These are phyloP conservation scores for Arctocebus calabarensis DNA, from an alignment of 2,797 vertebrate species.

Conservation along the genomic window DNA sequence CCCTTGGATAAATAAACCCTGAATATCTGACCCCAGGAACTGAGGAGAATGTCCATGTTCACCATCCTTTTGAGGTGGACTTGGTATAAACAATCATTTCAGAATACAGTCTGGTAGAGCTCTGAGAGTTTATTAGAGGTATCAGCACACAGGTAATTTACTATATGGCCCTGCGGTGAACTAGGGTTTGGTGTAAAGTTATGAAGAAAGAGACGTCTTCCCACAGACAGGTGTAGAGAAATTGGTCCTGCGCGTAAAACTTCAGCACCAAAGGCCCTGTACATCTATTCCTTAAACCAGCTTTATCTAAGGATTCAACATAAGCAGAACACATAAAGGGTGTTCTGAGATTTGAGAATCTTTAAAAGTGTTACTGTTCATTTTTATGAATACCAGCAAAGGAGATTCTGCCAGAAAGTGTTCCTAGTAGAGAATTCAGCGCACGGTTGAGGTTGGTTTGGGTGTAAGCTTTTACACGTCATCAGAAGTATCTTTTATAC, in stretches of 20 bases:
- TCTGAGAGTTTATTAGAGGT: too few species aligned
- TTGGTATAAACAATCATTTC: background rate
- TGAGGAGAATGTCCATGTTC: fast-evolving
- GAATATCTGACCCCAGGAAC: too few species aligned
- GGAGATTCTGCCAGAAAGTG: background rate
- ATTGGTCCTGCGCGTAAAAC: too few species aligned
- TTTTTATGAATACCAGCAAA: too few species aligned
- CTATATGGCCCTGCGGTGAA: fast-evolving
- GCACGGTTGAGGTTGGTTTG: background rate
- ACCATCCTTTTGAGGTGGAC: too few species aligned
- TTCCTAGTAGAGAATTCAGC: background rate
- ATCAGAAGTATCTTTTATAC: background rate
- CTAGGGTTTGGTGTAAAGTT: background rate
- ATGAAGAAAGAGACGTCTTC: background rate
- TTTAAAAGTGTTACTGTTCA: background rate
- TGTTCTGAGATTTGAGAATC: slow-evolving; percentile 4
- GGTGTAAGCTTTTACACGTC: background rate
- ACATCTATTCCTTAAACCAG: background rate
- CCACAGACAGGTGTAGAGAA: fast-evolving
- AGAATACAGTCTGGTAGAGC: background rate
- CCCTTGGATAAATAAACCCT: background rate
- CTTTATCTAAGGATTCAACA: background rate
- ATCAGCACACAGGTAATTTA: background rate
- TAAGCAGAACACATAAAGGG: background rate
- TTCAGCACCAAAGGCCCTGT: background rate